Evolutionary conservation across 2,797 vertebrate species (phyloP), one percentile per base, ranked within the genome.

Genomic region (Danio jaintianensis): DNA sequence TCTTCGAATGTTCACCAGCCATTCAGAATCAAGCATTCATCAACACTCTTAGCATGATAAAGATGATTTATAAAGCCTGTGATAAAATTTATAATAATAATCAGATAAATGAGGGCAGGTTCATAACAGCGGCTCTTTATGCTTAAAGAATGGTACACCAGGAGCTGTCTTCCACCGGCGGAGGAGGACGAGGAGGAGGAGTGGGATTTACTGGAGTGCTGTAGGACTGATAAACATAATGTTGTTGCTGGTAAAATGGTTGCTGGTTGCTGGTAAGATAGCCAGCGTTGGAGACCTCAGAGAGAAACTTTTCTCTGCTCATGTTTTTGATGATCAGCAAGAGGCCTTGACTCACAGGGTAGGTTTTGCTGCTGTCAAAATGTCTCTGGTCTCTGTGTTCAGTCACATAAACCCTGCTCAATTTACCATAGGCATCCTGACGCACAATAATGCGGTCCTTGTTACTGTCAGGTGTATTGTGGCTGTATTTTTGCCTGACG

Each of bases 381-480:
- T 1, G 7, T 3, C 0, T 55, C 36, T 1, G 5, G n/a, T 68
- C 53, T 0, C 0, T 43, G 63, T 86, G 85, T 43, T 85, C 66
- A 0, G 83, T 82, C 12, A 86, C 18, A 40, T 56, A 86, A 66
- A 85, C 75, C 4, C 50, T n/a, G 2, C 68, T 72, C 0, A 84
- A 5, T 0, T 0, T 0, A 2, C 18, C 20, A 1, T 2, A 0
- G 15, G 6, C 0, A 1, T 64, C 55, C 1, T 80, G 11, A 13
- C 52, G 18, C 10, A 85, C 72, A 4, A 87, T 86, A 42, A 87
- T 53, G 20, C 85, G 85, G 18, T 88, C 87, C 12, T 12, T 84
- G 55, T 88, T 88, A 2, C 55, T 10, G 0, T 50, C n/a, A 3
- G 1, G 3, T 5, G 0, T 5, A 4, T 6, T 1, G 0, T 0